phyloP scores from a whole-genome alignment of 1,140 invertebrate genomes.

The Nasonia vitripennis region DNA sequence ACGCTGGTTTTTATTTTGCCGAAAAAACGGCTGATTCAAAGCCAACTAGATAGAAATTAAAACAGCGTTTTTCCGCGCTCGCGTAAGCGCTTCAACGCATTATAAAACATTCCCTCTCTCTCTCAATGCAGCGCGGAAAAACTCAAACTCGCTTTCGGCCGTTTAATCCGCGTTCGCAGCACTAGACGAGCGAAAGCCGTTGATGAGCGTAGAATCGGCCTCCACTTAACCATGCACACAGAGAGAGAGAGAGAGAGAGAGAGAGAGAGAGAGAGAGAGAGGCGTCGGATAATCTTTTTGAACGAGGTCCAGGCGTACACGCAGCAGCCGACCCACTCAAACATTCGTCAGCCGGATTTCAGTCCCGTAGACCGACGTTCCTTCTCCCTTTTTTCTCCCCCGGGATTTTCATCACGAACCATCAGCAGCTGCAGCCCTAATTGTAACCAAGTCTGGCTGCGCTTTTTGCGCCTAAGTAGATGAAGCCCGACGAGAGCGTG shows the following conservation, averaged over 20 bases:
- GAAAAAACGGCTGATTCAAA: not conserved
- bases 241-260: no score
- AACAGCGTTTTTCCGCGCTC: not conserved
- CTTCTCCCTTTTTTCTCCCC: not conserved
- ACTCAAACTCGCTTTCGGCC: not conserved
- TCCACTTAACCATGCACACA: not conserved
- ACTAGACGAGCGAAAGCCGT: not conserved
- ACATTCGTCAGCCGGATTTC: not conserved
- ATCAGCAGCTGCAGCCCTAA: conserved; percentile 3
- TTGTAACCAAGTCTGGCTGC: conserved; percentile 22
- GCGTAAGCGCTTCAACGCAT: not conserved
- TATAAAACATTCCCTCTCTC: conserved; percentile 1
- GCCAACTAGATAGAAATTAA: not conserved
- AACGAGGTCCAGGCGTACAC: not conserved
- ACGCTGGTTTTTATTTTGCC: no score
- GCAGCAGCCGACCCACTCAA: not conserved
- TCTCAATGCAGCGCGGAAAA: not conserved
- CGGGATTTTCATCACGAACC: not conserved
- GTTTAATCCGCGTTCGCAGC: not conserved
- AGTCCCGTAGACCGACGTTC: not conserved
- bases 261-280: no score
- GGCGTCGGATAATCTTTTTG: not conserved
- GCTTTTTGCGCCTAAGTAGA: not conserved
- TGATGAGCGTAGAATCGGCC: conserved; percentile 1
- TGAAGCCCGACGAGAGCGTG: not conserved